phyloP scores from a whole-genome alignment of 2,797 vertebrate species.

The Pterois miles region DNA sequence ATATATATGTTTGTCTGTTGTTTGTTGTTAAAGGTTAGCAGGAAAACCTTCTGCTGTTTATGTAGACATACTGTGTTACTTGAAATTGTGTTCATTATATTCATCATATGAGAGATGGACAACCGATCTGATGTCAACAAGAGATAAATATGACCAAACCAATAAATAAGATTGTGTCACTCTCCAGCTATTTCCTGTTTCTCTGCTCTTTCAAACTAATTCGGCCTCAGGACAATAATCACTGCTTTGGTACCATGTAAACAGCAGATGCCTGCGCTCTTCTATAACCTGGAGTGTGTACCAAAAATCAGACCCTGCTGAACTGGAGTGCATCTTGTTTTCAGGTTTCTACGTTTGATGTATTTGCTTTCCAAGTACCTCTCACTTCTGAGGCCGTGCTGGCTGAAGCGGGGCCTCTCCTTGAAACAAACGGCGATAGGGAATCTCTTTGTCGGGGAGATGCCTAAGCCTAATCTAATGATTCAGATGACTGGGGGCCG shows the following conservation, averaged over 20 bases:
- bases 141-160: neutral
- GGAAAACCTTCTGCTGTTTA: neutral
- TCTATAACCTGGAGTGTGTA: neutral
- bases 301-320: neutral
- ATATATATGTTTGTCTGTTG: too few relatives aligned
- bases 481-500: slow-evolving; percentile 77
- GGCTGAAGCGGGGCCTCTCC: slow-evolving; percentile 60
- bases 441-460: slow-evolving; percentile 71
- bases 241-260: neutral
- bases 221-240: neutral
- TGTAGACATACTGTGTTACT: neutral
- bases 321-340: slow-evolving; percentile 35
- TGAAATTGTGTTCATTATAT: neutral
- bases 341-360: slow-evolving; percentile 49
- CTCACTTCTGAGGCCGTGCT: slow-evolving; percentile 51
- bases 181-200: neutral
- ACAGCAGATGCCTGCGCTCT: neutral
- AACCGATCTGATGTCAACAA: neutral
- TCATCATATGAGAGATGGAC: neutral
- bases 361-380: slow-evolving; percentile 48
- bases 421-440: slow-evolving; percentile 72
- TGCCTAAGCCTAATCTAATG: slow-evolving; percentile 79
- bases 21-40: neutral
- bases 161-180: neutral
- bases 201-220: neutral